Percentiles rank a stretch among this genome's conserved stretches.
These are phyloP conservation scores for Xenopus laevis DNA, from an alignment of 2,113 vertebrate genomes.

Conservation along the genomic window DNA sequence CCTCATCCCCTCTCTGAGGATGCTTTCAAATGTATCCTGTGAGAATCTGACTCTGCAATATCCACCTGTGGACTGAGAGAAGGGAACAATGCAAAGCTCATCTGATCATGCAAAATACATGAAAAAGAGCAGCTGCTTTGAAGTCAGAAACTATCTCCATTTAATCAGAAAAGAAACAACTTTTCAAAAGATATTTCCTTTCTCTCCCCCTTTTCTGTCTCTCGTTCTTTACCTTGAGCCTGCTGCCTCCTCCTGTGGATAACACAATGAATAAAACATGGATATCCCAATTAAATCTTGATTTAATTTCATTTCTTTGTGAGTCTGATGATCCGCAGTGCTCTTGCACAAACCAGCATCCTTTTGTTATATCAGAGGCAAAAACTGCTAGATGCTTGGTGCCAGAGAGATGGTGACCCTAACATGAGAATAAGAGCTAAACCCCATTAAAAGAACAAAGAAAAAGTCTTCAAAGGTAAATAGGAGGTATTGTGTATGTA, in stretches of 20 bases:
- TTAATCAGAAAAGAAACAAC: slow-evolving; percentile 79
- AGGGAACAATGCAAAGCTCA: slow-evolving; percentile 39
- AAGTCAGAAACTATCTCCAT: slow-evolving; percentile 73
- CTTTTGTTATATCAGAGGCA: slow-evolving; percentile 74
- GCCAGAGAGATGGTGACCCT: not conserved
- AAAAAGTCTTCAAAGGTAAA: not conserved
- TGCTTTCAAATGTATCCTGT: slow-evolving; percentile 18
- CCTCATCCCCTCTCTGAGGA: slow-evolving; percentile 8
- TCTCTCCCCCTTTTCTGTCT: slow-evolving; percentile 29
- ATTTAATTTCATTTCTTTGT: slow-evolving; percentile 83
- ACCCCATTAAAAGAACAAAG: not conserved
- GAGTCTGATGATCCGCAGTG: slow-evolving; percentile 83
- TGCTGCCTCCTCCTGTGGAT: slow-evolving; percentile 74
- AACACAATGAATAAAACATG: slow-evolving; percentile 82
- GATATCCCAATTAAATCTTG: slow-evolving; percentile 83
- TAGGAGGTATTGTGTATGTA: no score
- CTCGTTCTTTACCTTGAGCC: slow-evolving; percentile 68
- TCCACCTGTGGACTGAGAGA: slow-evolving; percentile 32
- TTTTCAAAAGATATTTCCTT: slow-evolving; percentile 68
- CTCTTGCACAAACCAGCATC: slow-evolving; percentile 74
- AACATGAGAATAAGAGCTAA: not conserved
- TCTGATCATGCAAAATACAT: slow-evolving; percentile 64
- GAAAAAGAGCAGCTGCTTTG: slow-evolving; percentile 70
- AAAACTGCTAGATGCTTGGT: slow-evolving; percentile 61
- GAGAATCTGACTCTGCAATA: slow-evolving; percentile 25